These are phyloP conservation scores for Agonopterix subpropinquella DNA, from an alignment of 2,888 invertebrate species.

Conservation along the genomic window DNA sequence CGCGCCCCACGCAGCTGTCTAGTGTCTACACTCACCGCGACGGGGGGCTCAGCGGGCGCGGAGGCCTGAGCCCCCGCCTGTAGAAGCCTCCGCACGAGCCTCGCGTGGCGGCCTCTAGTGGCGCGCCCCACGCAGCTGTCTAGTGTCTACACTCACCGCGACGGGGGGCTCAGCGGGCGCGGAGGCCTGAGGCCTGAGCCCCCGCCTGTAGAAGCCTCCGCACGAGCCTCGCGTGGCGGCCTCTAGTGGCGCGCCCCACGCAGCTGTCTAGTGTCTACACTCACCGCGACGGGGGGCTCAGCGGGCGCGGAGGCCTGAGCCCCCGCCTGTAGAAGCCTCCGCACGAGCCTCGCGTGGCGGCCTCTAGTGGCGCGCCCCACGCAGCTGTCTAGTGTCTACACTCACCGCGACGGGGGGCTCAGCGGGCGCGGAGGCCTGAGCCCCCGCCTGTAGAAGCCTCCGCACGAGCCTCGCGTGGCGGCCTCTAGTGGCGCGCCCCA, in stretches of 20 bases:
- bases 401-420: neutral
- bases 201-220: constrained; percentile 34
- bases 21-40: no score
- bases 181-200: constrained; percentile 1
- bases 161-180: neutral
- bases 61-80: constrained; percentile 1
- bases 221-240: constrained; percentile 80
- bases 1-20: constrained; percentile 91
- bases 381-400: constrained; percentile 91
- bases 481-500: constrained; percentile 87
- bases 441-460: constrained; percentile 22
- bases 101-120: constrained; percentile 81
- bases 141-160: no score
- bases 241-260: constrained; percentile 87
- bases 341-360: constrained; percentile 80
- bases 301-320: neutral
- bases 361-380: constrained; percentile 88
- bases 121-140: constrained; percentile 92
- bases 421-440: neutral
- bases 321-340: constrained; percentile 30
- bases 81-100: constrained; percentile 74
- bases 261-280: no score
- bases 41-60: neutral
- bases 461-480: constrained; percentile 80
- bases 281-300: neutral